Evolutionary conservation across 92 coral and sea anemone genomes (phyloP), one percentile per base, ranked within the genome.

Genomic region (Ricordea florida): DNA sequence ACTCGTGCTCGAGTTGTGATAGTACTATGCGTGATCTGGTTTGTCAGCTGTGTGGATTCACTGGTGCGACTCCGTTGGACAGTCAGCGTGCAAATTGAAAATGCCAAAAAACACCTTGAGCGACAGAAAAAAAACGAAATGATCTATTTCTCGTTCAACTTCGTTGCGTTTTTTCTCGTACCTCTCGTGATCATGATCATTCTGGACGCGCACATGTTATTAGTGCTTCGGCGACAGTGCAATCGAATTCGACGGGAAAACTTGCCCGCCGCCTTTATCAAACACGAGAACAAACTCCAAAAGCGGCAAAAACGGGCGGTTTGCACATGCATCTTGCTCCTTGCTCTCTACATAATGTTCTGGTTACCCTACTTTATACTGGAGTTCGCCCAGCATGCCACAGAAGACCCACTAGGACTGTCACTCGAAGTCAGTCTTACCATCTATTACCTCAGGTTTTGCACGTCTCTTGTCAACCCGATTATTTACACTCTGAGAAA

Each of bases 401-500:
- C 37, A 28, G 66, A 46, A 14, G 38, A 28, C 30, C 26, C 18
- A 6, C 6, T 3, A 2, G n/a, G 34, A 0, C 15, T 41, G 1
- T 32, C 65, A 0, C 1, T 10, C 13, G 1, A 0, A 2, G 37
- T 44, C 16, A n/a, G 3, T 3, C 0, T 23, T 17, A 24, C 49
- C 2, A 45, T 73, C 1, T 32, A 59, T 25, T 61, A 73, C 21
- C 55, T 73, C 0, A 45, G 80, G 30, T 31, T 73, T 10, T 61
- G 55, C 11, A 18, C 80, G 15, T 60, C 80, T 13, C 5, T 61
- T 15, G 57, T 44, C 47, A 73, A 73, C 50, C 80, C 80, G 11
- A 46, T 58, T 3, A 46, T 46, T 6, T 73, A 73, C 57, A 73
- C 80, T 13, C 59, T 73, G 1, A 73, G 80, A 10, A 73, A 73